phyloP scores from a whole-genome alignment of 1,140 invertebrate species.

The Sycophila sp. region DNA sequence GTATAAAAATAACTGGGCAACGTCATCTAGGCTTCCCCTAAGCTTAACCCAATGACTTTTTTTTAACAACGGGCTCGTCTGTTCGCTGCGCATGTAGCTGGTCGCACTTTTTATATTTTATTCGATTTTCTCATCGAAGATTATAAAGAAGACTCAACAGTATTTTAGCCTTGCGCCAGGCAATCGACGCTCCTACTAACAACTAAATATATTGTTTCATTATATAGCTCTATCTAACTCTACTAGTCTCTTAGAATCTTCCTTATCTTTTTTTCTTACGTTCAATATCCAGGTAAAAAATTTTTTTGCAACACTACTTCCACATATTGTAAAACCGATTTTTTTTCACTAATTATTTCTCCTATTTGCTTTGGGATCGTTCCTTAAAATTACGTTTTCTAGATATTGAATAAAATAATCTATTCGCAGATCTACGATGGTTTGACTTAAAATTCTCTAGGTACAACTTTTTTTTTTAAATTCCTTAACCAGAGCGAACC shows the following conservation, averaged over 20 bases:
- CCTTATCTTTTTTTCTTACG: neutral
- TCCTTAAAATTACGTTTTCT: too few species aligned
- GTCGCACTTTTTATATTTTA: conserved; percentile 26
- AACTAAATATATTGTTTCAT: neutral
- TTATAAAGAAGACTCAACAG: conserved; percentile 50
- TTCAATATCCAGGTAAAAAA: neutral
- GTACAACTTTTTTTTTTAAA: too few species aligned
- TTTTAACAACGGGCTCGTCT: conserved; percentile 54
- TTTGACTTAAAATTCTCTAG: too few species aligned
- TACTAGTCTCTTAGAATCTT: conserved; percentile 4
- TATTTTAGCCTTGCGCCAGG: conserved; percentile 37
- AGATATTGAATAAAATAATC: too few species aligned
- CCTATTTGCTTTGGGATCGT: neutral
- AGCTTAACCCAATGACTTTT: conserved; percentile 37
- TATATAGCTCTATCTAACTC: neutral
- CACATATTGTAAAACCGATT: neutral
- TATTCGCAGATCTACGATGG: too few species aligned
- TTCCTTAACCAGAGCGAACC: too few species aligned
- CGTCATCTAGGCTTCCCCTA: conserved; percentile 40
- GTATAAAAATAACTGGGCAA: conserved; percentile 63
- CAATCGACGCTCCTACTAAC: neutral
- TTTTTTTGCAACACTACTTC: neutral
- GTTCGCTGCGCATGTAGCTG: conserved; percentile 31
- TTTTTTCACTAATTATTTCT: neutral
- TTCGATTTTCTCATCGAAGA: too few species aligned